Percentiles rank a stretch among this genome's conserved stretches.
Conservation (phyloP, 2,113 vertebrate genomes). For the Prunella himalayana region DNA sequence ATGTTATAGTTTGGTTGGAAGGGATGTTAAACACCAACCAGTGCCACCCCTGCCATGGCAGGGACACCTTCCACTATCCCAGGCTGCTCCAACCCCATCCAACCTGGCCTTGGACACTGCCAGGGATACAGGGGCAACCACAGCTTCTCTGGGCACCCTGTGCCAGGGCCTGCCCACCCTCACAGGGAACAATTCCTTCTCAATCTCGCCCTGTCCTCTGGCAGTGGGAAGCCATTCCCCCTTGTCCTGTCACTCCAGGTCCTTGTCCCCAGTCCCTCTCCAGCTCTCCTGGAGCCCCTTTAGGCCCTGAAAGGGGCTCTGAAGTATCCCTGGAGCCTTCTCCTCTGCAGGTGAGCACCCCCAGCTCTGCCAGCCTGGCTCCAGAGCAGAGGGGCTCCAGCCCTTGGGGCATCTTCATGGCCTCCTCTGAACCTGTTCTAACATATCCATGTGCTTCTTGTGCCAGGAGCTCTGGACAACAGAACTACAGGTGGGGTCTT, state of each 20-base stretch:
- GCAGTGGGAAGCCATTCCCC: accelerated
- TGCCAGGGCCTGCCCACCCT: not conserved
- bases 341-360: accelerated
- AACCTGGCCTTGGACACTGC: accelerated
- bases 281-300: not conserved
- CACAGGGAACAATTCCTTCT: accelerated
- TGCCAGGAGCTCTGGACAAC: not conserved
- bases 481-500: not conserved
- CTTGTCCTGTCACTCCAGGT: not conserved
- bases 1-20: not conserved
- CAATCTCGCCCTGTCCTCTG: not conserved
- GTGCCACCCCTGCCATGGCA: not conserved
- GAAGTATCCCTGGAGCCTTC: accelerated
- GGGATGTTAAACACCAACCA: not conserved
- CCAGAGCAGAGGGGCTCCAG: not conserved
- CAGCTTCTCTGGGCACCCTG: not conserved
- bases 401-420: not conserved
- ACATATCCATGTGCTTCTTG: not conserved
- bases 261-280: accelerated
- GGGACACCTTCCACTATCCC: accelerated
- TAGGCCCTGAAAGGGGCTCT: not conserved
- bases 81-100: accelerated
- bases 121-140: not conserved
- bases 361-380: not conserved
- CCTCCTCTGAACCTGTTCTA: not conserved